A percentile compares a stretch with the other conserved stretches of the same genome.
Conservation (phyloP, 2,113 vertebrate species). For the Callaeas wilsoni region DNA sequence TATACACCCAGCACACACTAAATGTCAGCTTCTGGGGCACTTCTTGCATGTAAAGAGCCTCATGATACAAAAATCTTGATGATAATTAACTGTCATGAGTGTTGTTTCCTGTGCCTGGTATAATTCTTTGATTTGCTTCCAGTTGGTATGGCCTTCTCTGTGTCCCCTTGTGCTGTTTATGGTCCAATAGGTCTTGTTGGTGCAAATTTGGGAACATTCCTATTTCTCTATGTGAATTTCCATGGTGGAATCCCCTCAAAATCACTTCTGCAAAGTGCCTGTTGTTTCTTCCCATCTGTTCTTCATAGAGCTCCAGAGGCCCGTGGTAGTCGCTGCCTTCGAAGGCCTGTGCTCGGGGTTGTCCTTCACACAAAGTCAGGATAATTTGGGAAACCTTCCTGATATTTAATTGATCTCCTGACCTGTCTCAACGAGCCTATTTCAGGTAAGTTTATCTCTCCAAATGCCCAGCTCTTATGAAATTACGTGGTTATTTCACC, state of each 20-base stretch:
- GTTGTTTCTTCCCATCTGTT: not conserved
- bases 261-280: not conserved
- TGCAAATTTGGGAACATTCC: fast-evolving
- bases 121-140: not conserved
- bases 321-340: not conserved
- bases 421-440: not conserved
- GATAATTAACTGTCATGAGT: not conserved
- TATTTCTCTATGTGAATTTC: not conserved
- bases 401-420: not conserved
- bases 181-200: not conserved
- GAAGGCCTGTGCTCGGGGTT: not conserved
- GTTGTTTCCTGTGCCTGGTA: not conserved
- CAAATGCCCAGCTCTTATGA: not conserved
- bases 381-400: not conserved
- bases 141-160: not conserved
- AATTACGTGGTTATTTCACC: not conserved
- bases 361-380: not conserved
- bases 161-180: not conserved
- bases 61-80: fast-evolving
- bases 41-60: not conserved
- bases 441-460: not conserved
- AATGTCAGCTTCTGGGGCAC: not conserved
- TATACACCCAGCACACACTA: too few species aligned
- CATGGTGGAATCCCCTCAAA: not conserved
- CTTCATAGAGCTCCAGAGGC: not conserved